Base-by-base conservation (phyloP, 92 coral and sea anemone species). In the Parazoanthus swiftii region DNA sequence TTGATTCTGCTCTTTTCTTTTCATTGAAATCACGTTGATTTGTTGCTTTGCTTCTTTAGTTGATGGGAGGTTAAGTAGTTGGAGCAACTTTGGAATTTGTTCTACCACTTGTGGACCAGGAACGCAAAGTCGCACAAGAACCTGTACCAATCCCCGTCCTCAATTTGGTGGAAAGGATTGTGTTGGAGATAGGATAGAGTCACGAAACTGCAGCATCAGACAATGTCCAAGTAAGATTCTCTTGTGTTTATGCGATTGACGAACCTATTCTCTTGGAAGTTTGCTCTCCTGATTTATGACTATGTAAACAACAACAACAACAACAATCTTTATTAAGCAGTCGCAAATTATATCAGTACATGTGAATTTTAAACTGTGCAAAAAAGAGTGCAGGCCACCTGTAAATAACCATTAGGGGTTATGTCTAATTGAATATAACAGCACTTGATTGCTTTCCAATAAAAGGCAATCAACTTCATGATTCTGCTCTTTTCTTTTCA, bases 101-200 rank as follows among this genome's bases (percentile, higher is more conserved):
- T 88, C 93, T 29, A 90, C 92, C 14, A 78, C 96, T 13, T 95
- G 98, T 81, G 98, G 98, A 26, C 91, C 81, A 50, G 95, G 98
- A 74, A 21, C 71, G 65, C 96, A 93, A 65, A 88, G 92, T n/a
- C 85, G 98, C 76, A 88, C 92, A 25, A 94, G 98, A 89, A 46
- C 80, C 42, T 95, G 46, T 43, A 43, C 46, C 3, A 43, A 43
- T 43, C 46, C 46, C 6, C 46, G 3, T 43, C 46, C 46, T 43
- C 46, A 43, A 43, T 43, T 43, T 43, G 46, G 46, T 43, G 46
- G 46, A 6, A 43, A 43, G 6, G 46, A 43, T n/a, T 65, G 71
- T 65, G 71, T 2, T 65, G 71, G 71, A 65, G 25, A 8, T 65
- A 65, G 71, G 13, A 65, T 65, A 16, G 71, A 65, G 25, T 65